Conservation (phyloP, 2,797 vertebrate genomes). For the Passerculus sandwichensis region DNA sequence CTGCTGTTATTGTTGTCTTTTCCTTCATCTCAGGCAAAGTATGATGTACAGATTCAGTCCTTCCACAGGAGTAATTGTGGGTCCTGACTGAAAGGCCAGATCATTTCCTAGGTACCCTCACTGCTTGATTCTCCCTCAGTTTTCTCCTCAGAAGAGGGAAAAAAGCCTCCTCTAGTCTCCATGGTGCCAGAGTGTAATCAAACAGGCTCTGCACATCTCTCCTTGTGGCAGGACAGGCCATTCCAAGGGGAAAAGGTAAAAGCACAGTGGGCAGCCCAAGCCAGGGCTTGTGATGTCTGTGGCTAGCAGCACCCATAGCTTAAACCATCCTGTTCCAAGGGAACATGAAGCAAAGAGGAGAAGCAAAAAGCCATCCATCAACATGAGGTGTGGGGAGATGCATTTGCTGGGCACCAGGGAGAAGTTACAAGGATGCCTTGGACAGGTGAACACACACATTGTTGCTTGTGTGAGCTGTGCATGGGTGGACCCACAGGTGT, state of each 20-base stretch:
- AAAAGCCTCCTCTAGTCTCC: neutral
- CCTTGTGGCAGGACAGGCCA: rapidly evolving
- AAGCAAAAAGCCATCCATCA: neutral
- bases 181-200: rapidly evolving
- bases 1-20: neutral
- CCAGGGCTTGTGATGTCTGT: neutral
- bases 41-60: neutral
- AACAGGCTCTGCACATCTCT: rapidly evolving
- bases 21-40: neutral
- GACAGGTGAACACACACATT: neutral
- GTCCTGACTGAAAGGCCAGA: neutral
- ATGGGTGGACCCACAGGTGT: neutral
- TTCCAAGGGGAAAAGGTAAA: neutral
- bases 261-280: neutral
- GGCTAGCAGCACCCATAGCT: neutral
- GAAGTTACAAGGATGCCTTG: neutral
- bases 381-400: neutral
- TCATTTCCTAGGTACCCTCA: rapidly evolving
- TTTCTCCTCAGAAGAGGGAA: neutral
- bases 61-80: neutral
- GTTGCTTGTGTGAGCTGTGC: neutral
- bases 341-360: neutral
- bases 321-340: neutral
- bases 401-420: neutral
- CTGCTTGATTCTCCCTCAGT: neutral